Evolutionary conservation across 64 coral and sea anemone species (phyloP).

Genomic region (Orbicella faveolata): DNA sequence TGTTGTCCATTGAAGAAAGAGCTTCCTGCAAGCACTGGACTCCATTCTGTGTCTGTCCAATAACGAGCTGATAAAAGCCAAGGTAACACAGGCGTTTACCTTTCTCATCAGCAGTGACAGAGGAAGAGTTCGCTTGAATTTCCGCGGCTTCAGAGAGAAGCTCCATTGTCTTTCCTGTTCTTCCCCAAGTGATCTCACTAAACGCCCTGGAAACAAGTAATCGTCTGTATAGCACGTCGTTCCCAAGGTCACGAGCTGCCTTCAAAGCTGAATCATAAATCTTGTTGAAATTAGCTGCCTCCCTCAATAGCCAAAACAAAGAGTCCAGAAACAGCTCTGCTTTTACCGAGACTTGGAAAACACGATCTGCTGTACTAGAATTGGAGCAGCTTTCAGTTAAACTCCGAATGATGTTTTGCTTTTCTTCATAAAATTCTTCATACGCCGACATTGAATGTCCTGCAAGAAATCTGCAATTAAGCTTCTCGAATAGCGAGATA

Average conservation of each 20-base stretch:
- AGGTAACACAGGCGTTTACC: background rate
- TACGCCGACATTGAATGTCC: background rate
- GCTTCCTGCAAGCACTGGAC: no score
- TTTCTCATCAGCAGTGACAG: background rate
- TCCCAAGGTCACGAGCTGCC: background rate
- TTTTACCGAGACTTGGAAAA: background rate
- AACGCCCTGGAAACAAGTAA: background rate
- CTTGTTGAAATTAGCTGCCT: background rate
- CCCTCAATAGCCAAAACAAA: background rate
- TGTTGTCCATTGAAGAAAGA: no score
- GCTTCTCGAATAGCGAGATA: background rate
- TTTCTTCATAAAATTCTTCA: background rate
- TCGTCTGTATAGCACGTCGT: no score
- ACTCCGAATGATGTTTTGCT: background rate
- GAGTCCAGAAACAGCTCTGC: constrained; percentile 6
- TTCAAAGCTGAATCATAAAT: background rate
- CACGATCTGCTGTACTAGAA: background rate
- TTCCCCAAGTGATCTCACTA: background rate
- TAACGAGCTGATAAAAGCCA: background rate
- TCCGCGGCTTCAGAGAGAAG: background rate
- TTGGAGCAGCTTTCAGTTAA: background rate
- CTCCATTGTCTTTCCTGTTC: background rate
- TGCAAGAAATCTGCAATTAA: background rate
- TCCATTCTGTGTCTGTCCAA: no score
- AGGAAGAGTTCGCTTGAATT: background rate